phyloP scores from a whole-genome alignment of 2,797 vertebrate species.

The Neosilurus hyrtlii region DNA sequence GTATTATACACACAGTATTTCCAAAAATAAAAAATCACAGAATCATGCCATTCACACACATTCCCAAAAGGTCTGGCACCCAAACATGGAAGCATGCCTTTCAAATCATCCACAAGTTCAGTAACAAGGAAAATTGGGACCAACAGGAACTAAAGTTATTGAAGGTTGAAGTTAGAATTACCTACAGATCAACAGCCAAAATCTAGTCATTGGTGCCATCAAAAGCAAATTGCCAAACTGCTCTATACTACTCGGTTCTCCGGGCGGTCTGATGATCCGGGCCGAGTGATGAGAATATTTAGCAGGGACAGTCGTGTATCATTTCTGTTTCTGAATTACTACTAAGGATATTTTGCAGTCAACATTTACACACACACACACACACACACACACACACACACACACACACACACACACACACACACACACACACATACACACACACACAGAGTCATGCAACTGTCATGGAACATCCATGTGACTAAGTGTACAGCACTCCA shows the following conservation, averaged over 20 bases:
- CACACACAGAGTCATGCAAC: slow-evolving; percentile 69
- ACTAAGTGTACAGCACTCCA: slow-evolving; percentile 68
- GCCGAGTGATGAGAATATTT: too few species aligned
- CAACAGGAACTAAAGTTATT: not conserved
- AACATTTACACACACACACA: not conserved
- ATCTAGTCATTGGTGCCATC: not conserved
- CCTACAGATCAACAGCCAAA: not conserved
- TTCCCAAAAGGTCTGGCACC: not conserved
- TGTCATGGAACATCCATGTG: slow-evolving; percentile 74
- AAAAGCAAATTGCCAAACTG: too few species aligned
- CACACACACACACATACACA: not conserved
- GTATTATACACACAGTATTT: not conserved
- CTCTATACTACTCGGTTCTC: too few species aligned
- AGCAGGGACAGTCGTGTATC: not conserved
- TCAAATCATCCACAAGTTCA: not conserved
- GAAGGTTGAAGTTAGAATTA: not conserved
- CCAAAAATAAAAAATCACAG: not conserved
- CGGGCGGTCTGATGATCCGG: too few species aligned
- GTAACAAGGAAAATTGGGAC: not conserved
- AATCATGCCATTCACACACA: not conserved
- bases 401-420: not conserved
- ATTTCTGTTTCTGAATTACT: not conserved
- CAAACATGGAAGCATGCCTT: not conserved
- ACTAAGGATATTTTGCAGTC: not conserved
- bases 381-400: too few species aligned